phyloP scores from a whole-genome alignment of 2,797 vertebrate genomes.

The Hydrolagus colliei region DNA sequence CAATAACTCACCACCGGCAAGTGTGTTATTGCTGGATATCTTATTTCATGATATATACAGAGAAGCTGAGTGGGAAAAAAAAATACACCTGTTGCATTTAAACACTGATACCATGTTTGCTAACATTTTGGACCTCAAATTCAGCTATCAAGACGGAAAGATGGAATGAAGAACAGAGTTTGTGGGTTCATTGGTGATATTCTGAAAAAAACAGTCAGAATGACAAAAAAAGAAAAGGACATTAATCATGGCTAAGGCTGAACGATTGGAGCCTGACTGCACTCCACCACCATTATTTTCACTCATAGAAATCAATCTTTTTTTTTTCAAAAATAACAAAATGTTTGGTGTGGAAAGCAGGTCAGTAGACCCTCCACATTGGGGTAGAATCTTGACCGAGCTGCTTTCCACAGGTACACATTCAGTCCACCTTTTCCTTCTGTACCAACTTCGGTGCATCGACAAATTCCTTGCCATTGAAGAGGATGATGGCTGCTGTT shows the following conservation, averaged over 20 bases:
- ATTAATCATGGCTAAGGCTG: conserved; percentile 42
- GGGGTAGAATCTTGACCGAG: conserved; percentile 69
- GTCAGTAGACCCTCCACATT: conserved; percentile 81
- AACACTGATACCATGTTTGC: conserved; percentile 11
- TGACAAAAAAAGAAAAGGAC: conserved; percentile 42
- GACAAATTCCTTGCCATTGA: conserved; percentile 89
- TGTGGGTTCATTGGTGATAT: neutral
- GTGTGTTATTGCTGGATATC: neutral
- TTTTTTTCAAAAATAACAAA: conserved; percentile 9
- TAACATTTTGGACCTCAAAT: neutral
- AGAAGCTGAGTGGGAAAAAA: conserved; percentile 1
- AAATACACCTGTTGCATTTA: neutral
- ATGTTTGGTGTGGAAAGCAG: conserved; percentile 59
- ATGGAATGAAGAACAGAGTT: neutral
- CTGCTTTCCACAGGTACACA: conserved; percentile 94
- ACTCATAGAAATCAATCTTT: neutral
- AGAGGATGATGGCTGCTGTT: conserved; percentile 84
- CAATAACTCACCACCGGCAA: neutral
- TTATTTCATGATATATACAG: conserved; percentile 15
- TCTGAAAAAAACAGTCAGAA: conserved; percentile 35
- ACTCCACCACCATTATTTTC: conserved; percentile 33
- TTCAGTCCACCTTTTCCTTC: conserved; percentile 98
- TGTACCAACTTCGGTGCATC: conserved; percentile 85
- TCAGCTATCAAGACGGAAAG: neutral
- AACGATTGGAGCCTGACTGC: conserved; percentile 33